A percentile compares a stretch with the other conserved stretches of the same genome.
Conservation (phyloP, 1,140 invertebrate species). For the Andricus grossulariae region DNA sequence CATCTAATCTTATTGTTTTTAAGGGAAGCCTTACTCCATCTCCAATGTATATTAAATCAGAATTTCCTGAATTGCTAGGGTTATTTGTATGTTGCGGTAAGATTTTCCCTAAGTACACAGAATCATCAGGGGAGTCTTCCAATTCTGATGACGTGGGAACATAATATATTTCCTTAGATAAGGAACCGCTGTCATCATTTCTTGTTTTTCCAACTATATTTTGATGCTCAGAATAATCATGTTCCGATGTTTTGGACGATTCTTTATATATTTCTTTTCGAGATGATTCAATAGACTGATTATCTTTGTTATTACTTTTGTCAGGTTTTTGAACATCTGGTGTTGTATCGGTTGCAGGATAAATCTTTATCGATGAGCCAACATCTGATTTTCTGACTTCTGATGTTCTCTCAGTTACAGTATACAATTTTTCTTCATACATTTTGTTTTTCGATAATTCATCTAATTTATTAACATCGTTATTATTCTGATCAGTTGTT, state of each 20-base stretch:
- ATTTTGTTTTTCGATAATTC: too few species aligned
- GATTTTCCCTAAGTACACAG: constrained; percentile 55
- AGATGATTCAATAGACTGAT: too few species aligned
- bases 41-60: constrained; percentile 63
- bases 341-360: constrained; percentile 4
- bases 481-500: not conserved
- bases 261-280: too few species aligned
- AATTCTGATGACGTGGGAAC: not conserved
- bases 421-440: too few species aligned
- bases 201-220: not conserved
- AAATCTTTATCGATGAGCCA: not conserved
- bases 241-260: too few species aligned
- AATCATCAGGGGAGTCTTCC: not conserved
- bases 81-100: constrained; percentile 42
- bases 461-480: not conserved
- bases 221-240: too few species aligned
- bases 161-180: constrained; percentile 19
- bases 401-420: too few species aligned
- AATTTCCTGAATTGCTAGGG: constrained; percentile 43
- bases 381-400: not conserved
- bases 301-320: too few species aligned
- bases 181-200: constrained; percentile 41
- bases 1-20: constrained; percentile 58
- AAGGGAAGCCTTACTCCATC: constrained; percentile 66
- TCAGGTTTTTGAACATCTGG: not conserved